These are phyloP conservation scores for Salarias fasciatus DNA, from an alignment of 2,797 vertebrate species.

Conservation along the genomic window DNA sequence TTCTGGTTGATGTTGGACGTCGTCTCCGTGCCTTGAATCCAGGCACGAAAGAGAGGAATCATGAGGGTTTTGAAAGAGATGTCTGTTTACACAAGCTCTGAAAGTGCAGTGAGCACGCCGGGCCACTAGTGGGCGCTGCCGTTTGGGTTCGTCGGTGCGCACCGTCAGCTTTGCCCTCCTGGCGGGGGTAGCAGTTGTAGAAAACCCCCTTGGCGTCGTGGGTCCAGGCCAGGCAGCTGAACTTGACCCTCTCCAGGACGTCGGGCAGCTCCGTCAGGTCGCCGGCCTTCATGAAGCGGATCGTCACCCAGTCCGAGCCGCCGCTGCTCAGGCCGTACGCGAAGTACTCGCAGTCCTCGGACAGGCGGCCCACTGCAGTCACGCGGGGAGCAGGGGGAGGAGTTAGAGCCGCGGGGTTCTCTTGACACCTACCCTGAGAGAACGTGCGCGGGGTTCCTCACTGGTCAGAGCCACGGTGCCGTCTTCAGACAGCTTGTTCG, in stretches of 20 bases:
- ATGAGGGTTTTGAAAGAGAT: no score
- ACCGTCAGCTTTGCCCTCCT: conserved; percentile 82
- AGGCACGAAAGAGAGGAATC: no score
- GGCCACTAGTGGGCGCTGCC: no score
- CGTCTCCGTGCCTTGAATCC: conserved; percentile 79
- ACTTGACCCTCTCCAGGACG: conserved; percentile 81
- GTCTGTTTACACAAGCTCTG: no score
- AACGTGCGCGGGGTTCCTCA: conserved; percentile 44
- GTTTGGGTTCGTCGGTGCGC: conserved; percentile 11
- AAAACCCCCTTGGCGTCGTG: conserved; percentile 83
- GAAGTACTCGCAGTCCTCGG: conserved; percentile 83
- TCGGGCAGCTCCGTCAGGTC: conserved; percentile 75
- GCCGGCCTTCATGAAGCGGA: conserved; percentile 76
- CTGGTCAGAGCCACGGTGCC: conserved; percentile 83
- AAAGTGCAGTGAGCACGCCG: no score
- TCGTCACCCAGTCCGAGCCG: conserved; percentile 83
- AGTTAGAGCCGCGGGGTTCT: not conserved
- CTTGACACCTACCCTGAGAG: no score
- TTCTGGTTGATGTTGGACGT: conserved; percentile 83
- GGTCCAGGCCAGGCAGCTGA: conserved; percentile 85
- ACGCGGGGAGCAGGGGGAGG: not conserved
- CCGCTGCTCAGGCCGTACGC: conserved; percentile 82
- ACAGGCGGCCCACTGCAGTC: conserved; percentile 78
- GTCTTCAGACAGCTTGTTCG: conserved; percentile 82
- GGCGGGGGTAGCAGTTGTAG: conserved; percentile 82